Percentiles rank a stretch among this genome's conserved stretches.
These are phyloP conservation scores for Melospiza melodia DNA, from an alignment of 2,113 vertebrate genomes.

Conservation along the genomic window DNA sequence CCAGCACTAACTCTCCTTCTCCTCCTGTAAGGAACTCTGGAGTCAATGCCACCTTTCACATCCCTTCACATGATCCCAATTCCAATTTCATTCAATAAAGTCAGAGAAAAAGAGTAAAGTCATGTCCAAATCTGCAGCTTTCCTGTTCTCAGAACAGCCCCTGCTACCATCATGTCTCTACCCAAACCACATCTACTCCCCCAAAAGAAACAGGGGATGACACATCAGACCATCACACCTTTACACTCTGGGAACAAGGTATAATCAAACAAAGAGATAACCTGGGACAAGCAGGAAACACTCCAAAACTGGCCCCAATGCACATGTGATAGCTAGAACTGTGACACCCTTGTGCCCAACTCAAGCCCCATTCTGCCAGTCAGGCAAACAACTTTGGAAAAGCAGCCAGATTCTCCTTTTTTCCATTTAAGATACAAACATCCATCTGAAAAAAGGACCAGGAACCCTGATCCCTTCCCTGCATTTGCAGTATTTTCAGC, in stretches of 20 bases:
- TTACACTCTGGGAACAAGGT: not conserved
- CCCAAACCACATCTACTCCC: not conserved
- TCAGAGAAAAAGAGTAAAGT: not conserved
- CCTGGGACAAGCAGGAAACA: not conserved
- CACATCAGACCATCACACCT: not conserved
- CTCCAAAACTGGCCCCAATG: not conserved
- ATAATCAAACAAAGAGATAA: not conserved
- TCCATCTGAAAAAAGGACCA: not conserved
- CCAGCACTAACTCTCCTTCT: not conserved
- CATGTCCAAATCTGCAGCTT: not conserved
- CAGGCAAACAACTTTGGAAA: not conserved
- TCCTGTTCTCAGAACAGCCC: not conserved
- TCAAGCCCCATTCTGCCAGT: not conserved
- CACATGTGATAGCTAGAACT: not conserved
- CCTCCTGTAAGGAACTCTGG: not conserved
- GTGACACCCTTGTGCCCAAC: fast-evolving
- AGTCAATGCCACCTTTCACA: fast-evolving
- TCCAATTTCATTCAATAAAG: slow-evolving; percentile 7
- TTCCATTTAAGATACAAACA: not conserved
- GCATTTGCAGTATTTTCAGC: not conserved
- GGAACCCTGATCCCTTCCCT: not conserved
- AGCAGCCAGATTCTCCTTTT: not conserved
- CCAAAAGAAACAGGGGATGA: not conserved
- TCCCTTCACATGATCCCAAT: not conserved
- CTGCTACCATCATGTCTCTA: not conserved